phyloP scores from a whole-genome alignment of 2,113 vertebrate genomes.

The Neotoma lepida region DNA sequence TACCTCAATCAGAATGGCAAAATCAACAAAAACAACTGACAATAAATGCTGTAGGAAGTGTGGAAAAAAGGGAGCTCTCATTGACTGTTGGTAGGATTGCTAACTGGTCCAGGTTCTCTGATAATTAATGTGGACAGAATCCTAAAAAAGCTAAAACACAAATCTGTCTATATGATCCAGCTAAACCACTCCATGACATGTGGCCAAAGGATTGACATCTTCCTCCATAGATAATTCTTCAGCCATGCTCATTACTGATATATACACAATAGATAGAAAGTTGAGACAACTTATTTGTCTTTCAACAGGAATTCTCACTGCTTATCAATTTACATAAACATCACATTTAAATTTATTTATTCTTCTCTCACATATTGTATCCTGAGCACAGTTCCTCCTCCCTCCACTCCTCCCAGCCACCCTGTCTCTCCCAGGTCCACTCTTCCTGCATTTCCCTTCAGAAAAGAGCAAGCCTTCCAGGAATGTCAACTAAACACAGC shows the following conservation, averaged over 20 bases:
- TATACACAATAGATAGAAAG: not conserved
- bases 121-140: not conserved
- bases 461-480: not conserved
- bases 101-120: not conserved
- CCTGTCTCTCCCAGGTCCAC: not conserved
- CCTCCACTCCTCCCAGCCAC: not conserved
- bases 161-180: too few relatives aligned
- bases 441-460: not conserved
- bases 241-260: not conserved
- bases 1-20: not conserved
- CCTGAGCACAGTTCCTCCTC: not conserved
- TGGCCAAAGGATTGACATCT: not conserved
- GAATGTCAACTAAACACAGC: not conserved
- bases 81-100: not conserved
- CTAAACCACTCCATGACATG: not conserved
- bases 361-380: not conserved
- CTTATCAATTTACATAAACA: too few relatives aligned
- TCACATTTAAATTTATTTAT: not conserved
- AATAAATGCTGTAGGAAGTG: not conserved
- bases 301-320: not conserved
- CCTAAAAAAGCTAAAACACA: not conserved
- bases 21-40: not conserved
- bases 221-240: not conserved
- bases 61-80: not conserved
- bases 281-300: not conserved